Percentiles rank a stretch among this genome's conserved stretches.
phyloP scores from a whole-genome alignment of 2,797 vertebrate species.

The Gorsachius magnificus region DNA sequence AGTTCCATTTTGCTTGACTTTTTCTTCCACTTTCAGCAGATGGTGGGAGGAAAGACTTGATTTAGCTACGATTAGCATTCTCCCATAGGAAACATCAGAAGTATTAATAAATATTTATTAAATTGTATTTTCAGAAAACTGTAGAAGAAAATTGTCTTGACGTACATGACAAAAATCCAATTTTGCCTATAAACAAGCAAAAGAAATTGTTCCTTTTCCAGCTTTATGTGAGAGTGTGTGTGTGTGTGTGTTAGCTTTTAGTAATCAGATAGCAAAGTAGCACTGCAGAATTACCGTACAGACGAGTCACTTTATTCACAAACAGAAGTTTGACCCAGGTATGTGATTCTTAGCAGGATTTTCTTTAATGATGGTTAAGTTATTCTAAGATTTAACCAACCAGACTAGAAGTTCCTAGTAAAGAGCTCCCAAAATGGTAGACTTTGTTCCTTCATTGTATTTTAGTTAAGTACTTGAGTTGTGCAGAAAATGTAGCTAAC shows the following conservation, averaged over 20 bases:
- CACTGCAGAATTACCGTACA: background rate
- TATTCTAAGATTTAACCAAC: background rate
- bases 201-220: background rate
- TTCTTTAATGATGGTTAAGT: background rate
- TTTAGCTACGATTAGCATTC: background rate
- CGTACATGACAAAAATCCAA: background rate
- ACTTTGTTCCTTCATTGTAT: background rate
- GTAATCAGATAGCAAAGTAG: background rate
- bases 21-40: background rate
- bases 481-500: background rate
- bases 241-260: background rate
- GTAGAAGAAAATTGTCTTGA: slow-evolving; percentile 18
- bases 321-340: background rate
- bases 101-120: slow-evolving; percentile 62
- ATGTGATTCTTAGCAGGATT: background rate
- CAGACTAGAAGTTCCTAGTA: background rate
- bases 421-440: background rate
- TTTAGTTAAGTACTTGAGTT: background rate
- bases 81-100: background rate
- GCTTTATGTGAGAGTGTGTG: background rate
- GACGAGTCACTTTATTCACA: background rate
- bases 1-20: background rate
- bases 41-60: background rate
- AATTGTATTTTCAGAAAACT: slow-evolving; percentile 32
- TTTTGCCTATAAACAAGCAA: background rate